Evolutionary conservation across 2,888 invertebrate genomes (phyloP), one percentile per base, ranked within the genome.

Genomic region (Noctua comes): DNA sequence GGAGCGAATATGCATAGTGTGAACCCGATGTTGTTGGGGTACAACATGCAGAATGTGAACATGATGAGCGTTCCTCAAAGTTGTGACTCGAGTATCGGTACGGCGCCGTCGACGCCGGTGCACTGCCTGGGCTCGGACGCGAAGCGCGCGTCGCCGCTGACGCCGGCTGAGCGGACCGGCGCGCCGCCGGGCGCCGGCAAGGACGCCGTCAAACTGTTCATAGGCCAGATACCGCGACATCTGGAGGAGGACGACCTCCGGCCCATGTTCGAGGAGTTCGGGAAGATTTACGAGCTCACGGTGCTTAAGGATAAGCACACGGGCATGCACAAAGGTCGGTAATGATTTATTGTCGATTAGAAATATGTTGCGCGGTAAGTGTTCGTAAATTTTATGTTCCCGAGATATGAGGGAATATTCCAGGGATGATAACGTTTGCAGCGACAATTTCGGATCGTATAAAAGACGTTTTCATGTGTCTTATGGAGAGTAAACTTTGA

Each of bases 291-390:
- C 96, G 99, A 99, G 97, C 98, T 99, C 93, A 99, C 99, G 84
- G 98, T 99, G 80, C 98, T 99, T 90, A 99, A 99, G 97, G 99
- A 99, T 95, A 98, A 99, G 94, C 98, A 98, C 97, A 99, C 99
- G 80, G 99, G 99, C 86, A 98, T 99, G 98, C 99, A 99, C 95
- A 99, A 99, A 98, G 99, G 99, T 98, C 93, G 94, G 97, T 92
- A 76, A 86, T 88, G 83, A 90, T 91, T 91, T 91, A 89, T 87
- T 46, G 70, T 80, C 66, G 68, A 79, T 80, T 82, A 79, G 71
- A 88, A 84, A 85, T 79, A 86, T 86, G 88, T 77, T 78, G 62
- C 74, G 59, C 51, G 77, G 75, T 65, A 77, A 77, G 80, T 77
- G 75, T 72, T 84, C 73, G 62, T 73, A 83, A 65, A 70, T 86